phyloP scores from a whole-genome alignment of 2,888 invertebrate species.

The Coecobrya sp. region DNA sequence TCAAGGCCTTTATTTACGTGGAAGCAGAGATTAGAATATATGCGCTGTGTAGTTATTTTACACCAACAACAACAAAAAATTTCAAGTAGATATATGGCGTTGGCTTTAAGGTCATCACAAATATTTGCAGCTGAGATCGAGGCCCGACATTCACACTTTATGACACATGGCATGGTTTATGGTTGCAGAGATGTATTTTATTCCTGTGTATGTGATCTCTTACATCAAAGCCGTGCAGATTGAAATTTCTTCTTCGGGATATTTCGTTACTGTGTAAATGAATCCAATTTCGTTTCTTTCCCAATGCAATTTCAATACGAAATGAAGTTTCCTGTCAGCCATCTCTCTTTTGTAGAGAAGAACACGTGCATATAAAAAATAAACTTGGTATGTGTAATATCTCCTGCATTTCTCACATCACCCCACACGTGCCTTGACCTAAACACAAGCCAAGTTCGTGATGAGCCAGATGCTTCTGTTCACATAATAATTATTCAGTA shows the following conservation, averaged over 20 bases:
- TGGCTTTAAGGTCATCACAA: neutral
- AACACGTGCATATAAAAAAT: too few species aligned
- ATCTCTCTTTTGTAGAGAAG: neutral
- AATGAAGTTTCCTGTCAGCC: neutral
- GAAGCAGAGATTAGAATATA: neutral
- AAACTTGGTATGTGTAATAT: neutral
- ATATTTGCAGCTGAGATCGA: neutral
- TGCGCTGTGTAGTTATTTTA: neutral
- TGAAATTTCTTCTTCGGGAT: too few species aligned
- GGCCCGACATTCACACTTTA: neutral
- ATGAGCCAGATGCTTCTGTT: conserved; percentile 19
- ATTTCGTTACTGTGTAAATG: neutral
- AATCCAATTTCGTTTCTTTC: neutral
- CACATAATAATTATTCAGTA: conserved; percentile 16
- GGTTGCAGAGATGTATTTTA: neutral
- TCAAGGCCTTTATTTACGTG: neutral
- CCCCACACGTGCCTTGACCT: conserved; percentile 30
- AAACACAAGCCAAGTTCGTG: conserved; percentile 3
- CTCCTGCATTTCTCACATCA: neutral
- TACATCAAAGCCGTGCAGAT: neutral
- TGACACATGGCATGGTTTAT: neutral
- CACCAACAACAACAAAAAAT: neutral
- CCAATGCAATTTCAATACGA: conserved; percentile 9
- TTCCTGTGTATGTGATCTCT: neutral
- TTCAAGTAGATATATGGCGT: neutral